Conservation (phyloP, 2,888 invertebrate species). For the Mesoligia furuncula region DNA sequence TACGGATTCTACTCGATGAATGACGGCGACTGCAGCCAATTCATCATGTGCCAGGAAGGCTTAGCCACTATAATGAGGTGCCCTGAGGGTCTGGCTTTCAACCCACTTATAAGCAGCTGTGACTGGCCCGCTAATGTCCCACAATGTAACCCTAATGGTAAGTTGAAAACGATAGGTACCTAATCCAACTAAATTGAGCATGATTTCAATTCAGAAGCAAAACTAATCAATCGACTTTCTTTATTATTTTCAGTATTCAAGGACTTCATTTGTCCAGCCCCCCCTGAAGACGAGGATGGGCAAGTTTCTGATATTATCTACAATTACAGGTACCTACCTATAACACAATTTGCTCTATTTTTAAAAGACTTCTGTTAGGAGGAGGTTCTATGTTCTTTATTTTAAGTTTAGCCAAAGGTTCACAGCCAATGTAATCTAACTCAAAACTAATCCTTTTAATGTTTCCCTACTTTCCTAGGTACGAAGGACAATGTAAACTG, state of each 20-base stretch:
- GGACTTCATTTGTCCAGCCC: constrained; percentile 75
- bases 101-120: constrained; percentile 70
- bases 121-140: constrained; percentile 83
- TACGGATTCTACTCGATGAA: constrained; percentile 74
- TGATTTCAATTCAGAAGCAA: neutral
- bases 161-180: constrained; percentile 23
- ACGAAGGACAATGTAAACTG: constrained; percentile 73
- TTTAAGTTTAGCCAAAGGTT: neutral
- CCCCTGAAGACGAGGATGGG: constrained; percentile 66
- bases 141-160: constrained; percentile 77
- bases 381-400: neutral
- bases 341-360: neutral
- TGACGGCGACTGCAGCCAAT: constrained; percentile 78
- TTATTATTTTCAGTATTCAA: constrained; percentile 70
- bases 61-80: constrained; percentile 77
- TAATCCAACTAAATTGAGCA: neutral
- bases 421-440: neutral
- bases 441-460: constrained; percentile 5
- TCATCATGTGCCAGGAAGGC: constrained; percentile 78
- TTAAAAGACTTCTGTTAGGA: neutral
- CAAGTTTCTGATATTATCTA: constrained; percentile 62
- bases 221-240: neutral
- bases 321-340: constrained; percentile 74
- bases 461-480: constrained; percentile 72
- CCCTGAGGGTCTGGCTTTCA: constrained; percentile 80